A percentile compares a stretch with the other conserved stretches of the same genome.
Conservation (phyloP, 1,140 invertebrate genomes). For the Calliphora vicina region DNA sequence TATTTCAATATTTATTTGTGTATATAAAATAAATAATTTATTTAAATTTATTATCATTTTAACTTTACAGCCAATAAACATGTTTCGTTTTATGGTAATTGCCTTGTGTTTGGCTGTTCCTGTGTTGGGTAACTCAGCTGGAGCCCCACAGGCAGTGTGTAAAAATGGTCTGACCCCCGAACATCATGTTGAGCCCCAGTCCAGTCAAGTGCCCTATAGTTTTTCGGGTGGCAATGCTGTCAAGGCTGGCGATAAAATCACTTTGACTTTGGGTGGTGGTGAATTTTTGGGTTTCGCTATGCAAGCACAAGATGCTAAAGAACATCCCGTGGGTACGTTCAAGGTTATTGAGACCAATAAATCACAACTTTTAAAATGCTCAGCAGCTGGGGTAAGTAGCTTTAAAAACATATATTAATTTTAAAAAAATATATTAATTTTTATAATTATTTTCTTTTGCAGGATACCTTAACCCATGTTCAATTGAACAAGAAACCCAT, state of each 20-base stretch:
- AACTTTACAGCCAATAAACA: conserved; percentile 36
- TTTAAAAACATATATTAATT: too few relatives aligned
- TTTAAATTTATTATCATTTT: background rate
- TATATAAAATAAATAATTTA: background rate
- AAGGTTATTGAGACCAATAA: conserved; percentile 46
- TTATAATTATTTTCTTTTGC: background rate
- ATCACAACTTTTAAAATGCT: conserved; percentile 54
- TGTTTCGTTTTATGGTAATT: conserved; percentile 53
- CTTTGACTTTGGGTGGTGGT: conserved; percentile 49
- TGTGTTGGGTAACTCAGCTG: conserved; percentile 48
- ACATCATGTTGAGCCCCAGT: conserved; percentile 51
- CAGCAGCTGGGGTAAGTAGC: conserved; percentile 41
- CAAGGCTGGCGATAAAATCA: conserved; percentile 44
- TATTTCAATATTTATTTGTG: too few relatives aligned
- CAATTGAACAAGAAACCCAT: conserved; percentile 46
- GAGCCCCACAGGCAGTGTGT: conserved; percentile 50
- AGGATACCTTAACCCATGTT: conserved; percentile 60
- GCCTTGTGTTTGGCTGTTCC: conserved; percentile 48
- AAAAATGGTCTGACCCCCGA: conserved; percentile 53
- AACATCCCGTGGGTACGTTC: conserved; percentile 54
- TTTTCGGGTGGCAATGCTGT: conserved; percentile 18
- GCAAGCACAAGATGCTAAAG: conserved; percentile 55
- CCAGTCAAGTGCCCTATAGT: conserved; percentile 24
- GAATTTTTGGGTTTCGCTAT: conserved; percentile 56
- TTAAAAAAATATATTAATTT: too few relatives aligned